Evolutionary conservation across 2,797 vertebrate species (phyloP), one percentile per base, ranked within the genome.

Genomic region (Molossus molossus): DNA sequence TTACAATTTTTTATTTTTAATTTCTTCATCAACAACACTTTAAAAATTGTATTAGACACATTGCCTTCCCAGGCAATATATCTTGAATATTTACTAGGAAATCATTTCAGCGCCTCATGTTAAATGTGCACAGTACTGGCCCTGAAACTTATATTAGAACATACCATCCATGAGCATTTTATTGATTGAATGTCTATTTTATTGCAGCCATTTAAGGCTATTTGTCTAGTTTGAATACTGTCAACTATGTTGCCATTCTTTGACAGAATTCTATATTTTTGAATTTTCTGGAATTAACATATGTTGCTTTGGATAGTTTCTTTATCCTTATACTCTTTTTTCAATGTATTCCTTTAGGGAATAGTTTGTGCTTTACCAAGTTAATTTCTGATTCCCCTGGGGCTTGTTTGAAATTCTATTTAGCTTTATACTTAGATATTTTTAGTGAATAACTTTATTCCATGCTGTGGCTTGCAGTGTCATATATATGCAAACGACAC

Each of bases 401-500:
- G 6, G 92, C 77, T 83, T 96, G 64, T 91, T 97, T 96, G 75
- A 58, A 91, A 94, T 95, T 96, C 72, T 97, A 84, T 97, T 98
- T 96, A 96, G 85, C 45, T 97, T 97, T 95, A 76, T 96, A 97
- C 97, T 97, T 97, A 17, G 77, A 93, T 96, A 85, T 95, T 98
- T 98, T 96, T 95, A 96, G 94, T 96, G 97, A 97, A 89, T 97
- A 97, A 86, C 89, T 97, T 95, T 96, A 93, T 97, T 98, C 65
- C 90, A 1, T 94, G 79, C 95, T 62, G 27, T 97, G 92, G 67
- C 69, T 94, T 97, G 83, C 50, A 97, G 90, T 97, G 62, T 96
- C 90, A 94, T 92, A 92, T 92, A 29, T 96, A 90, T 97, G 73
- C 80, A 98, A 94, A 97, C 73, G 72, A 86, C 12, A 93, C 86